phyloP scores from a whole-genome alignment of 1,140 invertebrate genomes.

The Sitobion miscanthi region DNA sequence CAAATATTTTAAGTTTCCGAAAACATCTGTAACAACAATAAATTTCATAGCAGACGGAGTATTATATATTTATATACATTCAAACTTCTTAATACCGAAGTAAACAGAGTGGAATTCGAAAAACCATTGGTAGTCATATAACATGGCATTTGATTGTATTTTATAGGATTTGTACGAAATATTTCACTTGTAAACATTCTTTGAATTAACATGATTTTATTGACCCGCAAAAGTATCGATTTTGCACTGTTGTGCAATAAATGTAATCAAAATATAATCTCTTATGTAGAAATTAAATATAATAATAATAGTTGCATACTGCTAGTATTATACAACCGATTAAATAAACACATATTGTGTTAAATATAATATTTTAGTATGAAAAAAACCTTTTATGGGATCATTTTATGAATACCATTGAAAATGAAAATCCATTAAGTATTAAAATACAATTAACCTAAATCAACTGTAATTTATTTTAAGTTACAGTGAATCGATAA shows the following conservation, averaged over 20 bases:
- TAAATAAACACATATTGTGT: background rate
- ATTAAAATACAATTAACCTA: conserved; percentile 18
- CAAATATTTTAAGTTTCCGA: background rate
- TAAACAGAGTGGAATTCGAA: background rate
- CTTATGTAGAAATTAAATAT: background rate
- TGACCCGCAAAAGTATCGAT: background rate
- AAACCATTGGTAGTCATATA: background rate
- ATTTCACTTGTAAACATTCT: background rate
- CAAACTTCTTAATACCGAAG: background rate
- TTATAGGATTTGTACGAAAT: background rate
- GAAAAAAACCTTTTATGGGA: background rate
- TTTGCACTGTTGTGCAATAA: background rate
- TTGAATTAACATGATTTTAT: conserved; percentile 3
- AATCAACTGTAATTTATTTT: background rate
- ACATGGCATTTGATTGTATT: background rate
- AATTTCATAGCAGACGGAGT: background rate
- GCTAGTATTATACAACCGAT: background rate
- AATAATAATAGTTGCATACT: background rate
- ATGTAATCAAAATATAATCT: background rate
- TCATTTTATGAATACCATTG: background rate
- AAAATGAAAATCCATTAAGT: background rate
- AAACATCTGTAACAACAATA: background rate
- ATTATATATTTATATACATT: background rate
- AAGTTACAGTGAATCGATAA: background rate
- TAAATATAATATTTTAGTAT: background rate